Conservation (phyloP, 2,888 invertebrate genomes). For the Lasioglossum morio region DNA sequence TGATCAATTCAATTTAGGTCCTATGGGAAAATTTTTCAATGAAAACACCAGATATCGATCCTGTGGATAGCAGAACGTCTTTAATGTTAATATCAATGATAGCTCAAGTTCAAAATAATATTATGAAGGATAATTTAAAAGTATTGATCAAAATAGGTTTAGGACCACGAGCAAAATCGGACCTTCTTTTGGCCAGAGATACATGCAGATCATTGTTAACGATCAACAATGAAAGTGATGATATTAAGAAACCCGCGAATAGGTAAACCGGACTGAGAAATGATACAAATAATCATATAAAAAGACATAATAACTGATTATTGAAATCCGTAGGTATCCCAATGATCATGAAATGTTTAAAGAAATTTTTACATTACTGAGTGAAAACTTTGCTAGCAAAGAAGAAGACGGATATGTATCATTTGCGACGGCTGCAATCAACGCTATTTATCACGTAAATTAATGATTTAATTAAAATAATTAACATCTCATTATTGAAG, state of each 20-base stretch:
- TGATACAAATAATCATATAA: constrained; percentile 16
- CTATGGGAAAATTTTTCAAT: constrained; percentile 94
- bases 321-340: constrained; percentile 79
- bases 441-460: constrained; percentile 87
- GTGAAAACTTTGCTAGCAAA: constrained; percentile 83
- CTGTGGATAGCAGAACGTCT: constrained; percentile 90
- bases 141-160: constrained; percentile 91
- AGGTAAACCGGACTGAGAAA: constrained; percentile 73
- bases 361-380: constrained; percentile 85
- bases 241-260: constrained; percentile 81
- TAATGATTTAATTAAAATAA: not conserved
- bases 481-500: not conserved
- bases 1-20: constrained; percentile 86
- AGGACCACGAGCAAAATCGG: constrained; percentile 85
- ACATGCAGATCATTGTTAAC: constrained; percentile 87
- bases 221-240: constrained; percentile 82
- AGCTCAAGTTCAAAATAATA: constrained; percentile 87
- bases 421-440: constrained; percentile 87
- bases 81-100: constrained; percentile 92
- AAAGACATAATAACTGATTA: constrained; percentile 34
- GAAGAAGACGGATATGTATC: constrained; percentile 86
- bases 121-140: constrained; percentile 89
- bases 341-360: constrained; percentile 87
- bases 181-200: constrained; percentile 86
- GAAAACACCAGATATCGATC: constrained; percentile 89